phyloP scores from a whole-genome alignment of 2,888 invertebrate species.

The Drosophila leonis region DNA sequence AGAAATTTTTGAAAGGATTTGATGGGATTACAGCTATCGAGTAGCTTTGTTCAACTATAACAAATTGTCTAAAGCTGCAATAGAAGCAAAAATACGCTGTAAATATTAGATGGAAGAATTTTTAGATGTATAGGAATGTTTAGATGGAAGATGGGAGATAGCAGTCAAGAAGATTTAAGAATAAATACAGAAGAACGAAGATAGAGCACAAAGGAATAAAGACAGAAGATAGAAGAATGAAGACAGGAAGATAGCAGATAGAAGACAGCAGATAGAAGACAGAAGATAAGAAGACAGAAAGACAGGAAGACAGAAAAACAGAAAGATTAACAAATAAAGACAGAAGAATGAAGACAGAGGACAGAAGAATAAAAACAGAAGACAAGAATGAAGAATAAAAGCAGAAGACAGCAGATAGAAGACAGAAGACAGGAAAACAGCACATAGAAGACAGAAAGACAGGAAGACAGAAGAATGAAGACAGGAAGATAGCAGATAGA shows the following conservation, averaged over 20 bases:
- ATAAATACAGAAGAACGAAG: too few species aligned
- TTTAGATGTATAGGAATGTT: too few species aligned
- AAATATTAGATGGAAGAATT: too few species aligned
- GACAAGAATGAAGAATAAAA: too few species aligned
- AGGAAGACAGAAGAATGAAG: too few species aligned
- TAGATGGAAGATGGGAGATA: neutral
- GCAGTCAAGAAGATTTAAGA: too few species aligned
- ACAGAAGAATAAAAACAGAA: neutral
- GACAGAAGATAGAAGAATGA: neutral
- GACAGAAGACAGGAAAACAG: too few species aligned
- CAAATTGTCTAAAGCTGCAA: neutral
- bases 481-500: too few species aligned
- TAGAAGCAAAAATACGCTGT: neutral
- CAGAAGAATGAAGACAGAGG: neutral
- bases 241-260: neutral
- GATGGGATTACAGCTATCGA: neutral
- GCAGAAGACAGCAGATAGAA: too few species aligned
- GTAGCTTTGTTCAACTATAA: neutral
- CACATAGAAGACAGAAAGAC: too few species aligned
- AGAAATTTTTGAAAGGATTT: neutral
- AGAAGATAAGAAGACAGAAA: neutral
- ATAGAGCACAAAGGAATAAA: too few species aligned
- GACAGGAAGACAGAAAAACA: neutral
- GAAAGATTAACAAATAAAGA: neutral
- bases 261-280: neutral